Percentiles rank a stretch among this genome's conserved stretches.
Conservation (phyloP, 2,113 vertebrate genomes). For the Oreotrochilus melanogaster region DNA sequence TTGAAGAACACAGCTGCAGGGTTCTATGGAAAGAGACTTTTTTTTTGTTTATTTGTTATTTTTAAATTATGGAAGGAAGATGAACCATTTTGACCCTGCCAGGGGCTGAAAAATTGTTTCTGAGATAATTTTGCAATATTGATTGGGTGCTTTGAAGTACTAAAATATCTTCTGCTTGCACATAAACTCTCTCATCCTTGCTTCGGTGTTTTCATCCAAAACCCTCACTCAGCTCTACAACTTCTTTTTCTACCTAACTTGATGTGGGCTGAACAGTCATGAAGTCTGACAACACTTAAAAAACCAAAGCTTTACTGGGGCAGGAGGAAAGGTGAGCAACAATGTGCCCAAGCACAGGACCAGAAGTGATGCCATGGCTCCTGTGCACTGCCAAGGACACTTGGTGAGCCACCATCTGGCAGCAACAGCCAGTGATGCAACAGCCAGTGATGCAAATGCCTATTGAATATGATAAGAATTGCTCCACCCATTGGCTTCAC, state of each 20-base stretch:
- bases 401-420: fast-evolving
- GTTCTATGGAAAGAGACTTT: background rate
- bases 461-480: background rate
- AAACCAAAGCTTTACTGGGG: background rate
- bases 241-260: background rate
- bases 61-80: background rate
- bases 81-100: background rate
- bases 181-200: background rate
- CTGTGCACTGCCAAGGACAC: background rate
- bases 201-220: background rate
- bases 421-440: background rate
- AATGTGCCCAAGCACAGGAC: background rate
- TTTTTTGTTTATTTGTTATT: background rate
- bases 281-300: background rate
- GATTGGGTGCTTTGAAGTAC: background rate
- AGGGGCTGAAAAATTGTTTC: background rate
- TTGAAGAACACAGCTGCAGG: background rate
- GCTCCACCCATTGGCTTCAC: background rate
- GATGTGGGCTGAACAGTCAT: background rate
- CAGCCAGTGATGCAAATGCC: fast-evolving
- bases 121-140: background rate
- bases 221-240: background rate
- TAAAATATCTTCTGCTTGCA: background rate
- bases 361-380: fast-evolving
- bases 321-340: background rate